These are phyloP conservation scores for Setipinna tenuifilis DNA, from an alignment of 2,797 vertebrate species.

Conservation along the genomic window DNA sequence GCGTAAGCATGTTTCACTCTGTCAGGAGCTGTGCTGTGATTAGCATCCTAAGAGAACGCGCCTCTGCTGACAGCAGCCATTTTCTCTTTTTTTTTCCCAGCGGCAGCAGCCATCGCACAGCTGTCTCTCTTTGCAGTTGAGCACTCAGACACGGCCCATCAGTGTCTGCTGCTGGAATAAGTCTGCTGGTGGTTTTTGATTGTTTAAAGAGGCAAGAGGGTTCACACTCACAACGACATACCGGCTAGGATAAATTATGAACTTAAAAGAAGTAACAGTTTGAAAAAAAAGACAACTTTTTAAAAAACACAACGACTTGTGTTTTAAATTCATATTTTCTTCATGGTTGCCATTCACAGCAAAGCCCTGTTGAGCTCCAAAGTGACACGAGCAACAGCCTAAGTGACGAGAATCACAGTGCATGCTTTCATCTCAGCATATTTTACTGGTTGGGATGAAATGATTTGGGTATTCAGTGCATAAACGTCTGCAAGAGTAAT, in stretches of 20 bases:
- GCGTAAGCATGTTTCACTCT: slow-evolving; percentile 22
- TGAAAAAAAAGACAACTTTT: no score
- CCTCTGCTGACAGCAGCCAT: not conserved
- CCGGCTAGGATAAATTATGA: no score
- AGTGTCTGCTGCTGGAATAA: not conserved
- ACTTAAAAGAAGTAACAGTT: no score
- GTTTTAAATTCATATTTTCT: slow-evolving; percentile 26
- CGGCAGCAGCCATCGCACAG: slow-evolving; percentile 34
- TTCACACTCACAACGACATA: no score
- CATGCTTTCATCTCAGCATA: not conserved
- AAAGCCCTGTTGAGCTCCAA: slow-evolving; percentile 34
- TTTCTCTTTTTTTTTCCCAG: no score
- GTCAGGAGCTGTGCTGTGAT: slow-evolving; percentile 48
- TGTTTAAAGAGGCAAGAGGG: no score
- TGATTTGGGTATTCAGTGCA: not conserved
- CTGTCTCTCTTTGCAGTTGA: slow-evolving; percentile 44
- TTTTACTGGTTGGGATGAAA: not conserved
- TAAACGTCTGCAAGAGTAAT: slow-evolving; percentile 10
- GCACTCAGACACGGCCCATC: slow-evolving; percentile 44
- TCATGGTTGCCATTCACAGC: slow-evolving; percentile 17
- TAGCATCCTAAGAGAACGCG: slow-evolving; percentile 48
- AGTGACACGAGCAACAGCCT: not conserved
- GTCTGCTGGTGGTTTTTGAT: not conserved
- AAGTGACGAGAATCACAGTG: not conserved
- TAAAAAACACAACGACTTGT: no score